Evolutionary conservation across 2,888 invertebrate species (phyloP), one percentile per base, ranked within the genome.

Genomic region (Eristalis intricaria): DNA sequence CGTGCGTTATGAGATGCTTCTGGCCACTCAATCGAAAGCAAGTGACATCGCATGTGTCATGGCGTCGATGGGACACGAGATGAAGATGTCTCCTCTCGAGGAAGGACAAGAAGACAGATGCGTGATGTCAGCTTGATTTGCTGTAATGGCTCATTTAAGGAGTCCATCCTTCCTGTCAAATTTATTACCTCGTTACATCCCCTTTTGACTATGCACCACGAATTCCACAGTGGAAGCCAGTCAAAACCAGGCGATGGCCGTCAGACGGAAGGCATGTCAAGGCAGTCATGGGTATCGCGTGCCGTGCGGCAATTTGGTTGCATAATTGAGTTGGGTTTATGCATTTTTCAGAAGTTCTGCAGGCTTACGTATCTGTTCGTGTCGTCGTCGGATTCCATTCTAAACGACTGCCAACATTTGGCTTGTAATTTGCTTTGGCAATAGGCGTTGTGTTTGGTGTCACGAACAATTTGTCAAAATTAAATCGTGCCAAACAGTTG

Each of bases 391-490:
- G 71, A 70, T 70, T 64, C 64, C n/a, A n/a, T 77, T 79, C 63
- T 69, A 58, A 84, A 77, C 68, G 63, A 60, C 22, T 76, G 74
- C 74, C 74, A 50, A 38, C 64, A 70, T 75, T 75, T 70, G 79
- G 38, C 22, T 81, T 13, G 71, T 50, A 73, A 77, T 77, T 68
- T 77, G 58, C 56, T 73, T 76, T 73, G 60, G 61, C 43, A 75
- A 73, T 78, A 35, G 19, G 50, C 56, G 56, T 78, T 60, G 32
- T 38, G n/a, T 58, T 68, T 63, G n/a, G 73, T 78, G 82, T 73
- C 85, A 82, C 77, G 77, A 86, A 74, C 73, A 61, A 81, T 86
- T 82, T 86, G 77, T 73, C 78, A 74, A 78, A 77, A 74, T 82
- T 50, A 86, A 86, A 78, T 65, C 26, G 73, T 66, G 50, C 22